Conservation (phyloP, 1,140 invertebrate genomes). For the Atopsyche davidsoni region DNA sequence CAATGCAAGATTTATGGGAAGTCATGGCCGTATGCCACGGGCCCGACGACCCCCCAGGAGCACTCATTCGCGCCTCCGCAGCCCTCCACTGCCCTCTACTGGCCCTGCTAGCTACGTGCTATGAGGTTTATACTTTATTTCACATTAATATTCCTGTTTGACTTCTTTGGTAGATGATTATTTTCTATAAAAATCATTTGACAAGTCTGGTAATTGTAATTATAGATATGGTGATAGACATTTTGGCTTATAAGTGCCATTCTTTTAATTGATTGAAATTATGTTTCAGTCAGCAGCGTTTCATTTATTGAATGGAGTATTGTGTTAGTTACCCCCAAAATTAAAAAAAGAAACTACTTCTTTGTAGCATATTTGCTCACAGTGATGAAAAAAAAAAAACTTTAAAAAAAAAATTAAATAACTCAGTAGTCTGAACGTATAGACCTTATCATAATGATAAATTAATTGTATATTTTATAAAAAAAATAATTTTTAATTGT, state of each 20-base stretch:
- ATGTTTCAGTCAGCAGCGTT: too few relatives aligned
- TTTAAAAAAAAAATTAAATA: neutral
- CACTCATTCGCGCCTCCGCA: slow-evolving; percentile 52
- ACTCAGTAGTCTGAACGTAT: neutral
- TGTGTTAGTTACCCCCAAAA: too few relatives aligned
- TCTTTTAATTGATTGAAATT: too few relatives aligned
- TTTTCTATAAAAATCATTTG: too few relatives aligned
- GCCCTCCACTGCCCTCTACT: slow-evolving; percentile 51
- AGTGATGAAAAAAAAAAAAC: neutral
- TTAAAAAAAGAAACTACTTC: too few relatives aligned
- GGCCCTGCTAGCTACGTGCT: slow-evolving; percentile 59
- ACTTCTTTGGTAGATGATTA: too few relatives aligned
- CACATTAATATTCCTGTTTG: neutral
- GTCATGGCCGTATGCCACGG: slow-evolving; percentile 58
- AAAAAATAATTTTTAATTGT: too few relatives aligned
- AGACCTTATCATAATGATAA: neutral
- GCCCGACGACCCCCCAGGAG: slow-evolving; percentile 59
- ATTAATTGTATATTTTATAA: too few relatives aligned
- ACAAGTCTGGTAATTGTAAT: too few relatives aligned
- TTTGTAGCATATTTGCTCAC: neutral
- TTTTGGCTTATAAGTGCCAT: too few relatives aligned
- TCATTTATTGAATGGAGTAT: too few relatives aligned
- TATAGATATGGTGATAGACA: too few relatives aligned
- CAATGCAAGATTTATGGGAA: slow-evolving; percentile 54
- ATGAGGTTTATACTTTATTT: slow-evolving; percentile 48